phyloP scores from a whole-genome alignment of 2,888 invertebrate species.

The Philaethria dido region DNA sequence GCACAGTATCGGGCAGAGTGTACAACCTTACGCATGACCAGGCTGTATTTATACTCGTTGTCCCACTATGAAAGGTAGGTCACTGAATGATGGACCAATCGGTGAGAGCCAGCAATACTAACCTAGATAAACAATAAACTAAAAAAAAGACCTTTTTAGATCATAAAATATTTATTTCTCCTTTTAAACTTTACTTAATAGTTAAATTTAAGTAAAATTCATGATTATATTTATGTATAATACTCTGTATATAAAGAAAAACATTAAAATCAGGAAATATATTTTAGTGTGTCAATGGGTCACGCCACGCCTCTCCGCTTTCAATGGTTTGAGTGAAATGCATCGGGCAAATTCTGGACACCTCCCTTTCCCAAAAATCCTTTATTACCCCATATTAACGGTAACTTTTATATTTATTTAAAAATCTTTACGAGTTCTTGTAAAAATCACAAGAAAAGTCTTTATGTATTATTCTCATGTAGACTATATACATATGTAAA shows the following conservation, averaged over 20 bases:
- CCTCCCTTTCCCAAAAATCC: background rate
- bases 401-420: background rate
- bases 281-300: constrained; percentile 6
- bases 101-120: background rate
- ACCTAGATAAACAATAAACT: background rate
- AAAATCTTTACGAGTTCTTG: no score
- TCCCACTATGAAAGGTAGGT: background rate
- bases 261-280: background rate
- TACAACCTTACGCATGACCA: background rate
- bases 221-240: background rate
- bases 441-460: no score
- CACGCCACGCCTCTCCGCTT: constrained; percentile 1
- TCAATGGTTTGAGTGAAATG: background rate
- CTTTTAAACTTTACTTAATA: background rate
- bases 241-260: background rate
- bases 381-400: background rate
- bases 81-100: constrained; percentile 12
- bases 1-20: background rate
- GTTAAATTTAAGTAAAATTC: background rate
- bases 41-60: constrained; percentile 6
- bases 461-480: no score
- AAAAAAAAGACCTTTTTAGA: background rate
- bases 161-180: no score
- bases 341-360: background rate
- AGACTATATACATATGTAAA: no score